A percentile compares a stretch with the other conserved stretches of the same genome.
Evolutionary conservation across 1,140 invertebrate species (phyloP).

Genomic region (Bombus superbus): DNA sequence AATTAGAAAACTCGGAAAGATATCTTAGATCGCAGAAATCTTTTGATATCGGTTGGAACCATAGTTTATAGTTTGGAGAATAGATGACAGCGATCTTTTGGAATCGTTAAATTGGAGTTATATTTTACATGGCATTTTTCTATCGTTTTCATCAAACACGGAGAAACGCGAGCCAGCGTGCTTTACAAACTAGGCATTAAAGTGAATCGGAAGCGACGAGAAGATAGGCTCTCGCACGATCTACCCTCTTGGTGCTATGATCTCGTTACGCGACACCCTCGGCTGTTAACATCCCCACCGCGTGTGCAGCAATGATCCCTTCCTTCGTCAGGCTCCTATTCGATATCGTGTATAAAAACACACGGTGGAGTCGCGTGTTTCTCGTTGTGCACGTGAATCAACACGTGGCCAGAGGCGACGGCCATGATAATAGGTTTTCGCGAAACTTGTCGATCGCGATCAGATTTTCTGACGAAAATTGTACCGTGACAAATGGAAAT

Average conservation of each 20-base stretch:
- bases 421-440: conserved; percentile 67
- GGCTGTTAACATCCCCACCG: conserved; percentile 44
- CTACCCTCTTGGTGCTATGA: conserved; percentile 53
- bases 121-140: too few relatives aligned
- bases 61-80: too few relatives aligned
- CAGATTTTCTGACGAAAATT: not conserved
- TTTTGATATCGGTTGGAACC: too few relatives aligned
- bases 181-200: not conserved
- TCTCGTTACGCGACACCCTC: conserved; percentile 66
- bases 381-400: conserved; percentile 71
- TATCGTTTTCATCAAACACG: too few relatives aligned
- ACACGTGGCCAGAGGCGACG: conserved; percentile 71
- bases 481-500: conserved; percentile 1
- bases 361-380: conserved; percentile 28
- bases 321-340: conserved; percentile 43
- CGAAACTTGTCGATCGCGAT: conserved; percentile 47
- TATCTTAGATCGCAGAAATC: too few relatives aligned
- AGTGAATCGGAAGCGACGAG: conserved; percentile 37
- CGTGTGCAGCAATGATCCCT: conserved; percentile 23
- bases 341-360: conserved; percentile 57
- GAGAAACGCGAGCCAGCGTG: not conserved
- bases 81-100: too few relatives aligned
- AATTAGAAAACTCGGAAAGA: too few relatives aligned
- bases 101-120: too few relatives aligned
- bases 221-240: conserved; percentile 51